A percentile compares a stretch with the other conserved stretches of the same genome.
Conservation (phyloP, 64 coral and sea anemone species). For the Catalaphyllia jardinei region DNA sequence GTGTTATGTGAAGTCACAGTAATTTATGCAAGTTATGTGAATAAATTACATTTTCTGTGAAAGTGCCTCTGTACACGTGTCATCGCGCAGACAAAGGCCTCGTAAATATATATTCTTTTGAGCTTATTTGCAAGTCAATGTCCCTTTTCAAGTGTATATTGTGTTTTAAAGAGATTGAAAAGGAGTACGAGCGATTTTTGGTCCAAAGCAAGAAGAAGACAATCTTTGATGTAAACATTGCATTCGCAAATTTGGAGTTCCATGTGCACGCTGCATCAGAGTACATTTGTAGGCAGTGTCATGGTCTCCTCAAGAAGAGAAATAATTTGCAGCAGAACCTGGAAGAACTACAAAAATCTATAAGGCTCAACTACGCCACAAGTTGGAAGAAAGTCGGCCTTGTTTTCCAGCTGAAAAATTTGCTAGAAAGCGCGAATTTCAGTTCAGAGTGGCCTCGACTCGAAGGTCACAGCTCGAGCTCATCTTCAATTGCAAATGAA, state of each 20-base stretch:
- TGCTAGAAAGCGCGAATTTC: not conserved
- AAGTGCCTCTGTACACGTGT: not conserved
- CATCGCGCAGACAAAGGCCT: too few relatives aligned
- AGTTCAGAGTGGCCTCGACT: not conserved
- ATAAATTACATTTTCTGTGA: not conserved
- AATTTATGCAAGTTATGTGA: constrained; percentile 2
- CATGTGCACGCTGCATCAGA: not conserved
- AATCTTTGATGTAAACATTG: not conserved
- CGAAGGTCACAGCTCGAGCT: not conserved
- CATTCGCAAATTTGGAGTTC: constrained; percentile 23
- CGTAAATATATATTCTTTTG: not conserved
- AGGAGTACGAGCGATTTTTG: constrained; percentile 2
- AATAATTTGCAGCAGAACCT: not conserved
- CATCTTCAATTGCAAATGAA: not conserved
- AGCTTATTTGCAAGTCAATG: not conserved
- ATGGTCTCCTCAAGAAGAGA: not conserved
- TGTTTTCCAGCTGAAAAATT: not conserved
- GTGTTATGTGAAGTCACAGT: not conserved
- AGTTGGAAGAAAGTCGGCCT: not conserved
- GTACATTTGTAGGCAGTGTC: constrained; percentile 2
- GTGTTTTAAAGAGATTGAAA: not conserved
- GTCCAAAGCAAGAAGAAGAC: constrained; percentile 15
- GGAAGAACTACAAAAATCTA: not conserved
- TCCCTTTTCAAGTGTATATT: constrained; percentile 27
- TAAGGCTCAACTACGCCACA: too few relatives aligned